phyloP scores from a whole-genome alignment of 1,140 invertebrate genomes.

The Agraylea sexmaculata region DNA sequence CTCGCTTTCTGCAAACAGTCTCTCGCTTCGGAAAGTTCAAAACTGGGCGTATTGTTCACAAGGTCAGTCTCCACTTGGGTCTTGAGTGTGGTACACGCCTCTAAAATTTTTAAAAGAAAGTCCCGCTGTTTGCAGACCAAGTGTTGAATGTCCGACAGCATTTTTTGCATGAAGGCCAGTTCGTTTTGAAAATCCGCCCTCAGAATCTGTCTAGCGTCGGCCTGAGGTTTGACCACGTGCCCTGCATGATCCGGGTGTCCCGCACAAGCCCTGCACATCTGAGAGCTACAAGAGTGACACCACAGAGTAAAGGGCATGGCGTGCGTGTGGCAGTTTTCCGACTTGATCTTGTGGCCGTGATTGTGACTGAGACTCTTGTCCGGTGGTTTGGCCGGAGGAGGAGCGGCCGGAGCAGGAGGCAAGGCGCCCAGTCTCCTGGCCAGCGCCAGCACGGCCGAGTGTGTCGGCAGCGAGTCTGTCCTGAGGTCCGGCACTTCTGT shows the following conservation, averaged over 20 bases:
- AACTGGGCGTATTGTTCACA: constrained; percentile 50
- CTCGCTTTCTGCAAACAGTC: constrained; percentile 50
- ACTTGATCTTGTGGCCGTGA: constrained; percentile 25
- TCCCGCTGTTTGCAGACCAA: constrained; percentile 54
- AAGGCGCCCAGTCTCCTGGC: constrained; percentile 42
- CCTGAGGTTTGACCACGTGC: constrained; percentile 54
- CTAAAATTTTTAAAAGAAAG: constrained; percentile 58
- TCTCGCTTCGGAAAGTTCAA: constrained; percentile 51
- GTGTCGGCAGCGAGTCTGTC: constrained; percentile 52
- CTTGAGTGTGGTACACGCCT: constrained; percentile 59
- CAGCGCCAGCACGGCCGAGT: constrained; percentile 49
- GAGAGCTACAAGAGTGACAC: constrained; percentile 54
- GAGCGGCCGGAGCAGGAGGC: constrained; percentile 7
- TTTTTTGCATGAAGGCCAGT: constrained; percentile 37
- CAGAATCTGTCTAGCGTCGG: constrained; percentile 54
- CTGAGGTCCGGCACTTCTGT: constrained; percentile 48
- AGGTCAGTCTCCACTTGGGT: constrained; percentile 59
- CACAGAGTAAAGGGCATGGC: constrained; percentile 59
- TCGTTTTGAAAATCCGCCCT: constrained; percentile 48
- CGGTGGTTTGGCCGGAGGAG: constrained; percentile 11
- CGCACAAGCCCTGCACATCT: constrained; percentile 55
- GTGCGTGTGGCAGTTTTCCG: constrained; percentile 57
- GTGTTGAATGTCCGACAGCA: constrained; percentile 49
- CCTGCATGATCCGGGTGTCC: constrained; percentile 48
- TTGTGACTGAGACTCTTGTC: no score